These are phyloP conservation scores for Paedocypris micromegethes DNA, from an alignment of 2,797 vertebrate genomes.

Conservation along the genomic window DNA sequence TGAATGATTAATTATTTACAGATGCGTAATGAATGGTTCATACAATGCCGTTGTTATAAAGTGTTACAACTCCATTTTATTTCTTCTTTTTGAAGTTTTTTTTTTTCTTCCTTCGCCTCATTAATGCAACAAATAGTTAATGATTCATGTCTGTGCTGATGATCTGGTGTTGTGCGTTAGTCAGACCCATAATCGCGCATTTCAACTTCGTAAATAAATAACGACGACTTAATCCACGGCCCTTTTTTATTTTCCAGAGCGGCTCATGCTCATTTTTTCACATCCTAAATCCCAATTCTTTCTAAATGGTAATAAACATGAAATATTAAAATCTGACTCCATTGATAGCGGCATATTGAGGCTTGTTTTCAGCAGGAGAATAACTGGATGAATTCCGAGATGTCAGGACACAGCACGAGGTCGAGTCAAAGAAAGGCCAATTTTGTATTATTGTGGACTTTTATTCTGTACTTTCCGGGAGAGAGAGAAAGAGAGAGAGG, in stretches of 20 bases:
- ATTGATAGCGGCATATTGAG: constrained; percentile 6
- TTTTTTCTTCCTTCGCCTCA: constrained; percentile 33
- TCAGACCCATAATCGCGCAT: constrained; percentile 41
- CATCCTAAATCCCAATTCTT: constrained; percentile 26
- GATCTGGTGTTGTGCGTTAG: constrained; percentile 9
- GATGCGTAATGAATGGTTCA: no score
- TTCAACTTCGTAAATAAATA: constrained; percentile 47
- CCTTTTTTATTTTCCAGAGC: constrained; percentile 20
- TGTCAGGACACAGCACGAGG: no score
- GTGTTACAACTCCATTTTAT: background rate
- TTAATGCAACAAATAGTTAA: constrained; percentile 48
- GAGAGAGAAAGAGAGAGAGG: no score
- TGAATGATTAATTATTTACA: no score
- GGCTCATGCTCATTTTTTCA: background rate
- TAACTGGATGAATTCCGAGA: background rate
- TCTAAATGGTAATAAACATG: constrained; percentile 30
- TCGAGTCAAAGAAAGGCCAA: no score
- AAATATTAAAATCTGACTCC: constrained; percentile 25
- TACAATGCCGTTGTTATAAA: no score
- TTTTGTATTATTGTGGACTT: no score
- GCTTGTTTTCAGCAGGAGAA: constrained; percentile 4
- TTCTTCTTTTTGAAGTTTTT: constrained; percentile 7
- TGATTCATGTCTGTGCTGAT: constrained; percentile 29
- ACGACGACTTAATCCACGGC: constrained; percentile 31
- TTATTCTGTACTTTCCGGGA: no score